phyloP scores from a whole-genome alignment of 2,888 invertebrate species.

The Elmis aenea region DNA sequence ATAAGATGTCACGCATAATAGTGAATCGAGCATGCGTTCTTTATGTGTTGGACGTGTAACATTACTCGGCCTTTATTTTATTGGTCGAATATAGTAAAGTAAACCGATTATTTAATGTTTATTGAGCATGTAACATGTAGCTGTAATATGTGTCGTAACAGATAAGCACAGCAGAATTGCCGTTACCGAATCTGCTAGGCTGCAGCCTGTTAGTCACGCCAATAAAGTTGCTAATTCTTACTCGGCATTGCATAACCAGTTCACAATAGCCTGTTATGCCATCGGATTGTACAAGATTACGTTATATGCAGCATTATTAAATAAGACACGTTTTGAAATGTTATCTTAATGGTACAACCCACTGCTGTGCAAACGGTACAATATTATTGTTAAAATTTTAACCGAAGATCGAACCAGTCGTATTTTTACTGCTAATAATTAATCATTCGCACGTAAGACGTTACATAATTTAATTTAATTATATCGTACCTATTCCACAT shows the following conservation, averaged over 20 bases:
- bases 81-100: conserved; percentile 4
- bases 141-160: conserved; percentile 6
- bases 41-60: neutral
- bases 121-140: conserved; percentile 15
- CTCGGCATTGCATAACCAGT: conserved; percentile 17
- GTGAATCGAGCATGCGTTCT: no score
- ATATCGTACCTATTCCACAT: no score
- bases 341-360: conserved; percentile 9
- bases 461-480: no score
- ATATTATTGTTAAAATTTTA: no score
- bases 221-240: conserved; percentile 11
- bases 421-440: no score
- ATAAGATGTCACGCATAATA: no score
- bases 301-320: conserved; percentile 17
- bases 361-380: no score
- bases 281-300: conserved; percentile 22
- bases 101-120: conserved; percentile 14
- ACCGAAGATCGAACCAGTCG: no score
- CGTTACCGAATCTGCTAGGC: conserved; percentile 20
- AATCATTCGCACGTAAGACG: no score
- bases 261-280: conserved; percentile 25
- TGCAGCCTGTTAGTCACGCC: conserved; percentile 17
- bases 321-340: conserved; percentile 12
- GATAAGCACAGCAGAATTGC: conserved; percentile 3
- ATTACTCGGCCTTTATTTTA: neutral